phyloP scores from a whole-genome alignment of 2,888 invertebrate genomes.

The Heliconius cydno region DNA sequence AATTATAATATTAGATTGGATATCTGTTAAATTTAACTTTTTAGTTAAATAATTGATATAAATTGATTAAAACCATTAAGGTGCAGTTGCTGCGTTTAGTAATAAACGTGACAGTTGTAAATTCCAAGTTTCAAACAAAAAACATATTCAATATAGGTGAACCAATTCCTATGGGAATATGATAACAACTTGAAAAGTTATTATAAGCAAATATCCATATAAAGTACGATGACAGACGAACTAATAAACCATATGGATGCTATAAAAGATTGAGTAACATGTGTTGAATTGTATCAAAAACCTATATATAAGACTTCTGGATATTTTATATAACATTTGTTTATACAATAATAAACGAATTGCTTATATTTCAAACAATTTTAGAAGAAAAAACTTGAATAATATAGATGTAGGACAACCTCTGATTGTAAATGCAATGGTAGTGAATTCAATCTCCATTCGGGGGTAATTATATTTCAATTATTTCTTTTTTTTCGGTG shows the following conservation, averaged over 20 bases:
- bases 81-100: no score
- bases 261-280: constrained; percentile 29
- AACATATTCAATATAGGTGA: not conserved
- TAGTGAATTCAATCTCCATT: no score
- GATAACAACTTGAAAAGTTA: constrained; percentile 13
- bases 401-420: no score
- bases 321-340: not conserved
- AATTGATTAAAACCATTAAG: not conserved
- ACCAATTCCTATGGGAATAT: constrained; percentile 41
- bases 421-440: no score
- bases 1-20: constrained; percentile 36
- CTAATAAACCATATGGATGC: constrained; percentile 39
- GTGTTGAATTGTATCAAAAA: constrained; percentile 7
- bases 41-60: not conserved
- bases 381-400: not conserved
- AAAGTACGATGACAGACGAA: constrained; percentile 29
- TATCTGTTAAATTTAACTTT: constrained; percentile 1
- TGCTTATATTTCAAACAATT: not conserved
- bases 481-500: not conserved
- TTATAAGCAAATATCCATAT: constrained; percentile 25
- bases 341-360: not conserved
- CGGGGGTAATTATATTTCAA: no score
- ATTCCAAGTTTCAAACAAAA: not conserved
- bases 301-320: not conserved
- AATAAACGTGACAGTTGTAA: no score